Base-by-base conservation (phyloP, 2,113 vertebrate genomes). In the Hydrochoerus hydrochaeris region DNA sequence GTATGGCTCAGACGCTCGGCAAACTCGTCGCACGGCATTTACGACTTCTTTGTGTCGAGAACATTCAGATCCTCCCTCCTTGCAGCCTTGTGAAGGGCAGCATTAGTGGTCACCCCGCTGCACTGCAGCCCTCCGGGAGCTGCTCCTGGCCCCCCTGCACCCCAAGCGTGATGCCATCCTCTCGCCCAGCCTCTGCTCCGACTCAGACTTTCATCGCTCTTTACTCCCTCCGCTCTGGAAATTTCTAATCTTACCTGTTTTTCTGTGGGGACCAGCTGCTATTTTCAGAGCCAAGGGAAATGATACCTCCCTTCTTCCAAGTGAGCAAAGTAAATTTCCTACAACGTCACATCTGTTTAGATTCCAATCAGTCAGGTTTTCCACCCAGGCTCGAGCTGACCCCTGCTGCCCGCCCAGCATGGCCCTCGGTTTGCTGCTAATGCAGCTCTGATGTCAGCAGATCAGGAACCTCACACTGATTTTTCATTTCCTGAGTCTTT, bases 161-260 rank as follows among this genome's bases (percentile, higher is more conserved):
- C 7, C 0, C 0, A 1, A 4, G 28, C 10, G 10, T 30, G 1
- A 10, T 16, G n/a, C 38, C 1, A 10, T 28, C 28, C 71, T 7
- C 9, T 80, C 10, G 3, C 44, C 17, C 65, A 20, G 57, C 52
- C 73, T 26, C 0, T 5, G 62, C 52, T 78, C 16, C 44, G 78
- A 4, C 8, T 20, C 30, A 80, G n/a, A 35, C 75, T 62, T 41
- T 38, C 8, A 46, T 89, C 44, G 58, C 60, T 8, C 30, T 24
- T 67, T 28, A 62, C 9, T 19, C 49, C 54, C 60, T 73, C 85
- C 52, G 49, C n/a, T 69, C 11, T n/a, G 26, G 26, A 96, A 80
- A 94, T 49, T 62, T 81, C 28, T 71, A 65, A 54, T 75, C 52
- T 81, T 54, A 16, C 38, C 75, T 82, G 2, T 54, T 17, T 6